Evolutionary conservation across 2,888 invertebrate genomes (phyloP), one percentile per base, ranked within the genome.

Genomic region (Cyclophora albipunctata): DNA sequence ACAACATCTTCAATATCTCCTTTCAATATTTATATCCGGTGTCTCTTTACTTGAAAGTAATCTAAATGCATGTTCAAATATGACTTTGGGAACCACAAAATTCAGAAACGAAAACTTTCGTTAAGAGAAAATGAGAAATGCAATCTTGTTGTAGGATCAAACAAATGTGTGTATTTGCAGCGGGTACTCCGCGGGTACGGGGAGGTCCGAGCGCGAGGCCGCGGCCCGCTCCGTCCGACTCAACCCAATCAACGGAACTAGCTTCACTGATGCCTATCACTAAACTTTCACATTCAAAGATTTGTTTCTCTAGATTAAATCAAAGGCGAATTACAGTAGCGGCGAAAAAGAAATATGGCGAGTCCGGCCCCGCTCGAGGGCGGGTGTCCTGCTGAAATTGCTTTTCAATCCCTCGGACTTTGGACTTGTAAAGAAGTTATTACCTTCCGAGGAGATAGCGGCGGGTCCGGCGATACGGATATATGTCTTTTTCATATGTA

Each of bases 401-500:
- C 89, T 90, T 90, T 89, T 87, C 89, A 90, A 90, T 90, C 89
- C 89, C 89, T 88, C 89, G 89, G 89, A 89, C 89, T 90, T 89
- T 89, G 88, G 89, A 90, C 89, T 90, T 90, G 89, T 90, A 90
- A 90, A 90, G 89, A 89, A 90, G 89, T 90, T 90, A 90, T 90
- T 90, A 90, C 89, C 89, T 90, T 87, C 86, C 81, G 75, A 81
- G 81, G 79, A 89, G 88, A 88, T 87, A 88, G 86, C 87, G 85
- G 77, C 85, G 84, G 87, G 84, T 84, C 84, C 83, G 81, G 78
- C 85, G 87, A 87, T 87, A 87, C 88, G 87, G 86, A 87, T 88
- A 87, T 85, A 86, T 86, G 86, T 86, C 86, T 84, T 84, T 87
- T 87, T 86, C 87, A 84, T 86, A 88, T 87, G 88, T 89, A 88